These are phyloP conservation scores for Epizoanthus rinbou DNA, from an alignment of 92 coral and sea anemone genomes.

Conservation along the genomic window DNA sequence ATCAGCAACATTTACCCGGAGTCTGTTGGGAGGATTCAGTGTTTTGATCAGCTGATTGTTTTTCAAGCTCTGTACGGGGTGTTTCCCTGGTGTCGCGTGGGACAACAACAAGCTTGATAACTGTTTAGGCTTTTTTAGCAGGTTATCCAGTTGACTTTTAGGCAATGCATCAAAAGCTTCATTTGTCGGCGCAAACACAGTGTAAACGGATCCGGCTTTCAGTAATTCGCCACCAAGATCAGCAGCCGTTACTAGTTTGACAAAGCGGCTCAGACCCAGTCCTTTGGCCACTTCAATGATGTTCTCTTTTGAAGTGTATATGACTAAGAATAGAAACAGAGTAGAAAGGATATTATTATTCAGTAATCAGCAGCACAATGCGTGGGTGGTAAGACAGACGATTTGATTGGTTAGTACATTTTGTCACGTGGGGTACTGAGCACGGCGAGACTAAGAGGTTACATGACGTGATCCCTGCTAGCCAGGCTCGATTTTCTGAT, in stretches of 20 bases:
- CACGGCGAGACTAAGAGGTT: too few relatives aligned
- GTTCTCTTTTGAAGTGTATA: conserved; percentile 68
- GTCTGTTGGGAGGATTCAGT: conserved; percentile 50
- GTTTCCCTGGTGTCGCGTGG: conserved; percentile 67
- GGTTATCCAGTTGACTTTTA: conserved; percentile 42
- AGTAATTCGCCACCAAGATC: conserved; percentile 60
- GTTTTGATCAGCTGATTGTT: conserved; percentile 61
- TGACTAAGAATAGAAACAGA: conserved; percentile 49
- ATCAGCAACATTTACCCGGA: conserved; percentile 64
- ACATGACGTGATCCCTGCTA: too few relatives aligned
- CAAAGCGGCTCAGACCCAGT: conserved; percentile 66
- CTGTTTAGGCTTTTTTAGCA: conserved; percentile 41
- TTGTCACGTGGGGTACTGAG: too few relatives aligned
- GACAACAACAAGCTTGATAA: conserved; percentile 63
- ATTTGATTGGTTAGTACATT: too few relatives aligned
- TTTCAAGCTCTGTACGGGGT: conserved; percentile 62
- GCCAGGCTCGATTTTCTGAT: too few relatives aligned
- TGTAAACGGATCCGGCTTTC: conserved; percentile 47
- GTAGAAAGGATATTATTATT: neutral
- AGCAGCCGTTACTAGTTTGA: conserved; percentile 53
- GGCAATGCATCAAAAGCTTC: conserved; percentile 73
- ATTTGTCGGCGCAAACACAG: conserved; percentile 78
- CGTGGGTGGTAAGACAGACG: too few relatives aligned
- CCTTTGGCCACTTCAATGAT: conserved; percentile 73
- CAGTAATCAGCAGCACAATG: too few relatives aligned